Percentiles rank a stretch among this genome's conserved stretches.
These are phyloP conservation scores for Drosophila burlai DNA, from an alignment of 1,140 invertebrate genomes.

Conservation along the genomic window DNA sequence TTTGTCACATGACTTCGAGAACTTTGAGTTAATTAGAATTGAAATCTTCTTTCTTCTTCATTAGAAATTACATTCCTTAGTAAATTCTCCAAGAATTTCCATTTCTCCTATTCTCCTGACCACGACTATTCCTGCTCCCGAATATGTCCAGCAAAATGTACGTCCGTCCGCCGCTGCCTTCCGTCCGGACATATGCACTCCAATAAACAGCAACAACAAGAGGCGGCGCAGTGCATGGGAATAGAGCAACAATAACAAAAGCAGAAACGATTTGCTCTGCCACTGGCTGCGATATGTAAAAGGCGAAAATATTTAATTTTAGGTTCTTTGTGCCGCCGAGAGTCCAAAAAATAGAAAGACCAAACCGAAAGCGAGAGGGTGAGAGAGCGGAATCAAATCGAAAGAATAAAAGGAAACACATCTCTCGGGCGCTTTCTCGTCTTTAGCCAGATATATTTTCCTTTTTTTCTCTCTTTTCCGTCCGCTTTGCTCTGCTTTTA, in stretches of 20 bases:
- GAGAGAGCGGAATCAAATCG: slow-evolving; percentile 46
- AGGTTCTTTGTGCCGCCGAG: slow-evolving; percentile 75
- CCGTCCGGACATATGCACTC: slow-evolving; percentile 52
- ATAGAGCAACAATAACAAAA: slow-evolving; percentile 31
- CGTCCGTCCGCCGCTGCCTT: slow-evolving; percentile 10
- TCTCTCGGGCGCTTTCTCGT: slow-evolving; percentile 69
- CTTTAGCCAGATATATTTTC: slow-evolving; percentile 39
- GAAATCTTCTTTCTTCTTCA: too few species aligned
- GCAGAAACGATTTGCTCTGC: slow-evolving; percentile 69
- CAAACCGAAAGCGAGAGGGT: slow-evolving; percentile 4
- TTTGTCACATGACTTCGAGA: background rate
- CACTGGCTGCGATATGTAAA: slow-evolving; percentile 79
- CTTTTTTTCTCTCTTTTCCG: slow-evolving; percentile 1
- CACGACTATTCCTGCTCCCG: slow-evolving; percentile 7
- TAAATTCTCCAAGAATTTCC: too few species aligned
- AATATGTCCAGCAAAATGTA: slow-evolving; percentile 49
- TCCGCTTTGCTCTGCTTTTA: slow-evolving; percentile 30
- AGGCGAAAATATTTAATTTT: slow-evolving; percentile 84
- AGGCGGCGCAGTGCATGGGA: slow-evolving; percentile 21
- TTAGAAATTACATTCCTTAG: background rate
- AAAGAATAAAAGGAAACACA: slow-evolving; percentile 51
- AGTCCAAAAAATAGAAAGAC: slow-evolving; percentile 35
- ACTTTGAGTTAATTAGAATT: background rate
- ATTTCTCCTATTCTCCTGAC: slow-evolving; percentile 10
- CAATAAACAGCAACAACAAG: slow-evolving; percentile 53